phyloP scores from a whole-genome alignment of 2,888 invertebrate genomes.

The Drosophila borealis region DNA sequence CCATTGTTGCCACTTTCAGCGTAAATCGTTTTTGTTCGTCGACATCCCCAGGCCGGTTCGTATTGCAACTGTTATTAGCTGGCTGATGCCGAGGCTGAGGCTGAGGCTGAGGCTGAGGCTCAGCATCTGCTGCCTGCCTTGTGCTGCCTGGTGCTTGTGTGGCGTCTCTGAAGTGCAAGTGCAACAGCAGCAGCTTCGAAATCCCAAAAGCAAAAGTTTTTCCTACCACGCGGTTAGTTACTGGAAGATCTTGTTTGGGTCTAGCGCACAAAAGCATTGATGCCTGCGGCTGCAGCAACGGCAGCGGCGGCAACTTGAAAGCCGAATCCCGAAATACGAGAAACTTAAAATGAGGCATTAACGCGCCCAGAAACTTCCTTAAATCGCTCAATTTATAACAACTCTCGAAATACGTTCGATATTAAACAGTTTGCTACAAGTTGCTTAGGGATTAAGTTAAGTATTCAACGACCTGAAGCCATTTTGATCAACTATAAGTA shows the following conservation, averaged over 20 bases:
- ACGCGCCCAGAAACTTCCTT: conserved; percentile 36
- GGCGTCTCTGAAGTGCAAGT: conserved; percentile 78
- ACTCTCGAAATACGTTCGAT: conserved; percentile 32
- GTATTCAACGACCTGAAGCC: background rate
- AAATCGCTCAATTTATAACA: conserved; percentile 37
- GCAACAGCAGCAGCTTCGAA: conserved; percentile 60
- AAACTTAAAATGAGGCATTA: conserved; percentile 40
- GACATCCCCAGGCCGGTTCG: conserved; percentile 42
- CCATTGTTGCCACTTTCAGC: conserved; percentile 71
- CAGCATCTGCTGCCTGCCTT: conserved; percentile 39
- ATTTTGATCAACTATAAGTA: background rate
- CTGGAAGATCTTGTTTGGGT: conserved; percentile 64
- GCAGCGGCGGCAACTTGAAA: conserved; percentile 34
- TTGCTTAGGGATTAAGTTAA: background rate
- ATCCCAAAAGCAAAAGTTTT: conserved; percentile 78
- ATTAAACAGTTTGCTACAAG: conserved; percentile 25
- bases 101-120: conserved; percentile 11
- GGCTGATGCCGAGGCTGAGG: conserved; percentile 13
- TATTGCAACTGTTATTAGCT: conserved; percentile 77
- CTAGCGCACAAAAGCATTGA: conserved; percentile 58
- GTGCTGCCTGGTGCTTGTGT: conserved; percentile 61
- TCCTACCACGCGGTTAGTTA: conserved; percentile 75
- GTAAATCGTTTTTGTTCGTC: conserved; percentile 74
- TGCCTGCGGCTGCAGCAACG: conserved; percentile 36
- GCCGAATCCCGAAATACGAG: conserved; percentile 29